Evolutionary conservation across 2,797 vertebrate species (phyloP), one percentile per base, ranked within the genome.

Genomic region (Myotis vivesi): DNA sequence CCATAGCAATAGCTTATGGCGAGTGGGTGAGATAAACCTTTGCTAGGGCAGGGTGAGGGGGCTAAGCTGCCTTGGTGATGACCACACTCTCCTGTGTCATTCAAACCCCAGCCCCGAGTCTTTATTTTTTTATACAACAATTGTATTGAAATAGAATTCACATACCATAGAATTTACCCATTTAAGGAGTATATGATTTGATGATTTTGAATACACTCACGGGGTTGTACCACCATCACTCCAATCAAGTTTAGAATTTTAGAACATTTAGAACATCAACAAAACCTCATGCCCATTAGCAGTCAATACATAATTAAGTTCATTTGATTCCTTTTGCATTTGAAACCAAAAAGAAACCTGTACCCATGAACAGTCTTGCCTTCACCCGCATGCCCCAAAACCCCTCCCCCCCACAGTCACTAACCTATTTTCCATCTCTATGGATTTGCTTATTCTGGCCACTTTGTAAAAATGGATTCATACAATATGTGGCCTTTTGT

Each of bases 61-160:
- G 5, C 9, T 77, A 13, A 62, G 17, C 13, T 49, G 10, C 28
- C 22, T 77, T 0, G 2, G 22, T 22, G 11, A 25, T 5, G 20
- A 25, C 7, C n/a, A 5, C 11, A 51, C 9, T 53, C 15, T 25
- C 44, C 33, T 66, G 3, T 16, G 82, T 51, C 11, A n/a, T 51
- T 17, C 22, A 73, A 6, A 64, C 1, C 13, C 22, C 36, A 66
- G 36, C 33, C 28, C 44, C 6, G 53, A 46, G 66, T 66, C 38
- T 75, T 77, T 36, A 22, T 85, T 87, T 80, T 33, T 41, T 44
- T 68, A 59, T n/a, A 30, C 30, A 62, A 55, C 33, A 80, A 49
- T 17, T 86, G 73, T 66, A 53, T 33, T 87, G 87, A 84, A 30
- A 33, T 82, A 72, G 44, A 89, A 73, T 57, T 73, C 53, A 55